phyloP scores from a whole-genome alignment of 2,113 vertebrate genomes.

The Ia io region DNA sequence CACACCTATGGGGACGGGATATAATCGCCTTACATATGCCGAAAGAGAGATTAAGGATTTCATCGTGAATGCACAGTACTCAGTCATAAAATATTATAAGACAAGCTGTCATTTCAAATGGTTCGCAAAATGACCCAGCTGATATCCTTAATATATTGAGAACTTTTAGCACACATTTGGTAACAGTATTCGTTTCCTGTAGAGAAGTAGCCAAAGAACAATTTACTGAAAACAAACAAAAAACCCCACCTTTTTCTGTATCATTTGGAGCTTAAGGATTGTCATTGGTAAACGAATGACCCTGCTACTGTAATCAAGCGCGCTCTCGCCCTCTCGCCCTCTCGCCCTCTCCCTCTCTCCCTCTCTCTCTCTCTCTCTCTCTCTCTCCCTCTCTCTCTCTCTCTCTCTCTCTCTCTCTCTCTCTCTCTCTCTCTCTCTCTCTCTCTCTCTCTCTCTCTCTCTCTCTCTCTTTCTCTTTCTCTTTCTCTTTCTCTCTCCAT shows the following conservation, averaged over 20 bases:
- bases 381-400: neutral
- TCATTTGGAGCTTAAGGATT: neutral
- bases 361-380: too few relatives aligned
- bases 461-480: too few relatives aligned
- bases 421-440: neutral
- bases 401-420: too few relatives aligned
- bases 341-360: too few relatives aligned
- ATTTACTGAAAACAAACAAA: neutral
- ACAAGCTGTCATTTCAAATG: neutral
- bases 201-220: neutral
- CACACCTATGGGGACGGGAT: fast-evolving
- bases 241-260: too few relatives aligned
- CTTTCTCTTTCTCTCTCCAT: neutral
- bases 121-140: neutral
- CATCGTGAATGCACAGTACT: neutral
- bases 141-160: neutral
- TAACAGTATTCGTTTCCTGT: neutral
- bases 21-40: neutral
- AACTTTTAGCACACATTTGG: neutral
- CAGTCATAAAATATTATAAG: neutral
- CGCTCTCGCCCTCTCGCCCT: too few relatives aligned
- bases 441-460: too few relatives aligned
- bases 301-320: too few relatives aligned
- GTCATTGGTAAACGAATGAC: neutral
- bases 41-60: neutral